Evolutionary conservation across 2,888 invertebrate genomes (phyloP), one percentile per base, ranked within the genome.

Genomic region (Leptinotarsa peninsularis): DNA sequence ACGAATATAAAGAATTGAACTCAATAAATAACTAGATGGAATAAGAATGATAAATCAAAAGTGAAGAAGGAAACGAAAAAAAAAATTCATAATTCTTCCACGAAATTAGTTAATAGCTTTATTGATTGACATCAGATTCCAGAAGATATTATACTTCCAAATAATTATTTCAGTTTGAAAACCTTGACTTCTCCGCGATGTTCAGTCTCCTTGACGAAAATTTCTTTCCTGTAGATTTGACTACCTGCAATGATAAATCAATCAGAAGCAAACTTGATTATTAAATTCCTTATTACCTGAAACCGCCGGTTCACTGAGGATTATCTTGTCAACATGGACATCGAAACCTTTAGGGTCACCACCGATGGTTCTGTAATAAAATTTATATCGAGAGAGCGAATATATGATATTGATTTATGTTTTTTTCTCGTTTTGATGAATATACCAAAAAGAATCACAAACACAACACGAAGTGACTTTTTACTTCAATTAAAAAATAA

Each of bases 261-360:
- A 43, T 33, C n/a, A n/a, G 52, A 52, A n/a, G n/a, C 27, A 2
- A 27, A 63, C 1, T 33, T 2, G 5, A 63, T n/a, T 3, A 4
- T 15, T 10, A 43, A 63, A 17, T 27, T 63, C 17, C 17, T 18
- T 2, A 49, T 49, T 58, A 70, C 70, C 72, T 43, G 70, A 60
- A 23, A 18, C 7, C 15, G 68, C 14, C 4, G 50, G 33, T 21
- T 54, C n/a, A 50, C 54, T 63, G 2, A 72, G 43, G 17, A 72
- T 23, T 21, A 66, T n/a, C n/a, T 72, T 14, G 14, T 66, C 21
- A 18, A 72, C 49, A 52, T 33, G 15, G 17, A 56, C 27, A 15
- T 66, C 43, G 18, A 72, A 72, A 50, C 56, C 72, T 27, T 17
- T 67, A 15, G 66, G 17, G 68, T 69, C 49, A 50, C 56, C 67